phyloP scores from a whole-genome alignment of 2,113 vertebrate species.

The Serinus canaria region DNA sequence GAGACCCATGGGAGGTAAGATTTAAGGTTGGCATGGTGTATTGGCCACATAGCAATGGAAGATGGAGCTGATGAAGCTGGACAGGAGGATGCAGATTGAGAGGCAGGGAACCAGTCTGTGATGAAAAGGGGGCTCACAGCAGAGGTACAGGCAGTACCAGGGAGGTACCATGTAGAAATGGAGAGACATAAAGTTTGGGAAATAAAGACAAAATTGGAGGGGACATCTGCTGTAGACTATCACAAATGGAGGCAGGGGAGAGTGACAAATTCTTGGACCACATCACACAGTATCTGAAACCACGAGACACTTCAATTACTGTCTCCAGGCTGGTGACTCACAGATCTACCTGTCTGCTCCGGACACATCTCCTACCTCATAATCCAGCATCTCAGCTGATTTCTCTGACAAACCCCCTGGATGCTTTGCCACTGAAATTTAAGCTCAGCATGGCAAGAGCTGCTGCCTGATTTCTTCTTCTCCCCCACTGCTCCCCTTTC shows the following conservation, averaged over 20 bases:
- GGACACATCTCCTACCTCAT: background rate
- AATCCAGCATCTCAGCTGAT: background rate
- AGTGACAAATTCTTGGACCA: slow-evolving; percentile 1
- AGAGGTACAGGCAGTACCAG: background rate
- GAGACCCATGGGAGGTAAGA: background rate
- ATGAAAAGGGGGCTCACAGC: background rate
- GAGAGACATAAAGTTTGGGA: background rate
- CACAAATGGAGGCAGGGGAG: background rate
- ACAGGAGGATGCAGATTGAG: background rate
- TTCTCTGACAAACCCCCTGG: background rate
- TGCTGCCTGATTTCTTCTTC: background rate
- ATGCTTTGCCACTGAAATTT: slow-evolving; percentile 10
- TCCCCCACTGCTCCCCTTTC: background rate
- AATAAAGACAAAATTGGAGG: background rate
- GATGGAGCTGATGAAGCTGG: background rate
- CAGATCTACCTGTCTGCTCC: background rate
- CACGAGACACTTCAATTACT: background rate
- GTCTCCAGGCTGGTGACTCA: background rate
- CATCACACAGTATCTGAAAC: background rate
- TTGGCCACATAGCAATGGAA: background rate
- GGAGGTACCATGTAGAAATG: accelerated
- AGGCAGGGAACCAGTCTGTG: background rate
- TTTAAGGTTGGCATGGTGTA: background rate
- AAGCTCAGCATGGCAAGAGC: background rate
- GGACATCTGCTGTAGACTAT: background rate